These are phyloP conservation scores for Helicoverpa assulta DNA, from an alignment of 2,888 invertebrate genomes.

Conservation along the genomic window DNA sequence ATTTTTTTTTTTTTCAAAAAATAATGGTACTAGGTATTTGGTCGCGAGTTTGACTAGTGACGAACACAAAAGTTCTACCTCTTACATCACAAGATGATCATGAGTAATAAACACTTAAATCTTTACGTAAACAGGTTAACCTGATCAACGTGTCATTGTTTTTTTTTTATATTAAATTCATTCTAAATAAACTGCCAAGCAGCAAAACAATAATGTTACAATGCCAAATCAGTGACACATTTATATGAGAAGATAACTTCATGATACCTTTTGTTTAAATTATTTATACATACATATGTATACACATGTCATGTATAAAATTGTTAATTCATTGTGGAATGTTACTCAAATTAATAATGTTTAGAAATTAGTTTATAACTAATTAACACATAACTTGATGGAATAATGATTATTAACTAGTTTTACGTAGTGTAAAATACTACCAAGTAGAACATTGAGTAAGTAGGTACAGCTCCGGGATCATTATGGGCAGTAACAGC, in stretches of 20 bases:
- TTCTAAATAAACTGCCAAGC: conserved; percentile 66
- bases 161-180: conserved; percentile 14
- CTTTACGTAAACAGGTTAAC: conserved; percentile 7
- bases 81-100: conserved; percentile 20
- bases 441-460: not conserved
- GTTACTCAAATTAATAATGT: conserved; percentile 9
- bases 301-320: not conserved
- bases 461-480: conserved; percentile 16
- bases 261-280: not conserved
- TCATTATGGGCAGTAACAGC: conserved; percentile 31
- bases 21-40: conserved; percentile 53
- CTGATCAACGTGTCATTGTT: conserved; percentile 3
- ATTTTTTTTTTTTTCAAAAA: conserved; percentile 30
- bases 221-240: conserved; percentile 34
- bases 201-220: conserved; percentile 61
- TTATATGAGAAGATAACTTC: conserved; percentile 6
- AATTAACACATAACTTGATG: not conserved
- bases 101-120: conserved; percentile 10
- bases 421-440: conserved; percentile 9
- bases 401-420: conserved; percentile 8
- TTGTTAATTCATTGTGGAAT: conserved; percentile 4
- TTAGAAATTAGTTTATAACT: not conserved
- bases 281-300: not conserved
- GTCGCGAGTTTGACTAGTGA: conserved; percentile 59
- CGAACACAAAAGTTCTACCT: conserved; percentile 22